Evolutionary conservation across 2,113 vertebrate genomes (phyloP).

Genomic region (Stercorarius parasiticus): DNA sequence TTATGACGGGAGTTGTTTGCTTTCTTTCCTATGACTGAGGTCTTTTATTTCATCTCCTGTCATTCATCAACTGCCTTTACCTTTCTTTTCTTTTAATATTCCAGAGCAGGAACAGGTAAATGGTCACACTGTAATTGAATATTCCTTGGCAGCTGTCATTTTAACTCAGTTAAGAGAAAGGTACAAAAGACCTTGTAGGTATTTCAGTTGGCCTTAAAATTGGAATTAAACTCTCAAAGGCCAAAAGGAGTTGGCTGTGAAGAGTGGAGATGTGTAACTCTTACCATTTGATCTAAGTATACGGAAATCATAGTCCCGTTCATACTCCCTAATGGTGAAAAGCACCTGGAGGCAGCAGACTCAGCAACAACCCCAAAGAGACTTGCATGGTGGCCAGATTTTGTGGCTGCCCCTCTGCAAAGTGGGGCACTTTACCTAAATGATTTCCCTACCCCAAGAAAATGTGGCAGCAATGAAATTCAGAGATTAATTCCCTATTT

Average conservation of each 20-base stretch:
- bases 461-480: background rate
- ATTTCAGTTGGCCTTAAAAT: background rate
- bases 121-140: accelerated
- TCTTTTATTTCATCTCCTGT: background rate
- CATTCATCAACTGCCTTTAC: background rate
- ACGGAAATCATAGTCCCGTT: background rate
- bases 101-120: background rate
- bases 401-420: background rate
- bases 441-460: background rate
- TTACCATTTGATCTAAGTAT: background rate
- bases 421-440: background rate
- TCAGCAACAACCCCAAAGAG: background rate
- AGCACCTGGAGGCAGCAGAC: background rate
- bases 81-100: background rate
- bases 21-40: background rate
- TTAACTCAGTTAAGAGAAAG: background rate
- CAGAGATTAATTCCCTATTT: background rate
- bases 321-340: background rate
- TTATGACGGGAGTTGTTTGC: background rate
- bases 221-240: background rate
- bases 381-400: accelerated
- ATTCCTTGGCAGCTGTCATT: background rate
- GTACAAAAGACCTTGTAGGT: background rate
- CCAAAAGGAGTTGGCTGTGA: background rate
- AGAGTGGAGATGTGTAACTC: background rate